Conservation (phyloP, 2,888 invertebrate species). For the Acrocyrtus sp. region DNA sequence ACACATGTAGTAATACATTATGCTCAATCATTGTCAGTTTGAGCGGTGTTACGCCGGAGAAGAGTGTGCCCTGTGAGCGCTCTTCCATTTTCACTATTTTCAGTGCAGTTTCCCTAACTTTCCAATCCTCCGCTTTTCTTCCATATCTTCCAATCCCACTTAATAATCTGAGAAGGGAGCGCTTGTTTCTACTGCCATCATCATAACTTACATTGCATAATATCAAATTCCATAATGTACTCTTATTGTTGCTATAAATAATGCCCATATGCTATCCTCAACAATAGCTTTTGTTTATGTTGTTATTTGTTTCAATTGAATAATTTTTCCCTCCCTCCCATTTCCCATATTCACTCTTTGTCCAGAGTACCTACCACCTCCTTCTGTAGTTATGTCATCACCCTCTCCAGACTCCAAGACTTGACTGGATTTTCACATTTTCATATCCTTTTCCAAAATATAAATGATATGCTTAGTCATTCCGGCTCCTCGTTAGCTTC, state of each 20-base stretch:
- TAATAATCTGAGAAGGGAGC: not conserved
- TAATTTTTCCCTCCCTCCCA: conserved; percentile 10
- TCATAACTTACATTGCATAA: not conserved
- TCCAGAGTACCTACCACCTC: conserved; percentile 9
- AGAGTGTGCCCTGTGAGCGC: no score
- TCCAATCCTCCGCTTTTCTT: conserved; percentile 9
- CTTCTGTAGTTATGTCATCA: conserved; percentile 26
- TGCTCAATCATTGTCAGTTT: conserved; percentile 35
- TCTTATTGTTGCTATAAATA: no score
- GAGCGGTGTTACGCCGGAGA: no score
- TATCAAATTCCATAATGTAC: no score
- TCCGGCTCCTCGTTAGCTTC: conserved; percentile 3
- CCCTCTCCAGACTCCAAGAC: conserved; percentile 4
- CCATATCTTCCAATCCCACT: not conserved
- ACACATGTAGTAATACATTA: conserved; percentile 24
- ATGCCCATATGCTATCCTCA: not conserved
- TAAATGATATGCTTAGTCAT: not conserved
- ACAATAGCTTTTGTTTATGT: not conserved
- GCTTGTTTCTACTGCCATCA: not conserved
- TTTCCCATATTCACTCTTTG: conserved; percentile 3
- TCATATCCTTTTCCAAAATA: not conserved
- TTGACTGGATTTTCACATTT: not conserved
- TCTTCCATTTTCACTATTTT: no score
- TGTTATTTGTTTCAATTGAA: conserved; percentile 6
- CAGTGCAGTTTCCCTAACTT: conserved; percentile 33